Base-by-base conservation (phyloP, 2,113 vertebrate genomes). In the Microtus oregoni region DNA sequence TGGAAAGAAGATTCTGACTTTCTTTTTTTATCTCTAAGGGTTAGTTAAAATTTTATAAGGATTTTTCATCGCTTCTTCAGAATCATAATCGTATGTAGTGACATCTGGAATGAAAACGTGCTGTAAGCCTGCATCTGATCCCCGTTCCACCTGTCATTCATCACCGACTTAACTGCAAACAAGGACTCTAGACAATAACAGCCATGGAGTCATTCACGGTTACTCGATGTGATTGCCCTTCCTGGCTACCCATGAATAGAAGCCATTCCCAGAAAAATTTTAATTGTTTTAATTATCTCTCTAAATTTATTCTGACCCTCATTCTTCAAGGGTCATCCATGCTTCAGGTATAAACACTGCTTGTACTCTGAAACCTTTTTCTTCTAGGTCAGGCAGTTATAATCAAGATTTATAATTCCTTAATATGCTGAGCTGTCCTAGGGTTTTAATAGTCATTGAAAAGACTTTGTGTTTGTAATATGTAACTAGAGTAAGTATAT, bases 1-100 rank as follows among this genome's bases (percentile, higher is more conserved):
- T 90, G n/a, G 89, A 95, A 97, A 96, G 94, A 97, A 97, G 94
- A 86, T 72, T 70, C n/a, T 94, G 73, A 97, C 50, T n/a, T n/a
- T 87, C 30, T 55, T 55, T 55, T 96, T 93, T 87, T 95, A 83
- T 81, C 75, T 95, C 58, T 78, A 78, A 78, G 65, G 12, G 65
- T 94, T 93, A 93, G 70, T 93, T 92, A 94, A 76, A 91, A 38
- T 96, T 95, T 92, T 81, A n/a, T 55, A 58, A 50, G 14, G 67
- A 88, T 67, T 50, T 93, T 86, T 81, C 77, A 22, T 47, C 3
- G 28, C 50, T 68, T 5, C 32, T 17, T 20, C 67, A 82, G 86
- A 91, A 83, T 86, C 87, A 82, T 17, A 91, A 70, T 96, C 65
- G 44, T 30, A 85, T 52, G 55, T 70, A 89, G 47, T 83, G 76